These are phyloP conservation scores for Netelia inedita DNA, from an alignment of 2,888 invertebrate species.

Conservation along the genomic window DNA sequence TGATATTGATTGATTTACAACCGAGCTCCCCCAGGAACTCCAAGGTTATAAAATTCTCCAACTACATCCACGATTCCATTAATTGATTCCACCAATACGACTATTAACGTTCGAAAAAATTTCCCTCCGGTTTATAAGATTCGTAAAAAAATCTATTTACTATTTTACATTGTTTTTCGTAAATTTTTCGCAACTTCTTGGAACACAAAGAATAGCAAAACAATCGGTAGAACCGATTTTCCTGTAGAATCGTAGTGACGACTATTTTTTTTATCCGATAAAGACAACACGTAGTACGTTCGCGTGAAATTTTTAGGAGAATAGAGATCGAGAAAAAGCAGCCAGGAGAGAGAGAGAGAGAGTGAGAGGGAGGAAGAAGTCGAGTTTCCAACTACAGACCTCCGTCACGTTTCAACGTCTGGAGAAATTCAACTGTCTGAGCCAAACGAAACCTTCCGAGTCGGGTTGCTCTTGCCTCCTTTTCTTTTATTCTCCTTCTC, in stretches of 20 bases:
- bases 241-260: neutral
- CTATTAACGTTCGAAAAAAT: too few relatives aligned
- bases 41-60: neutral
- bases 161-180: too few relatives aligned
- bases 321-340: neutral
- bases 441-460: conserved; percentile 14
- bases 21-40: neutral
- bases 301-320: neutral
- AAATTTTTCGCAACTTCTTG: too few relatives aligned
- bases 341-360: neutral
- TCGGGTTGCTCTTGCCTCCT: neutral
- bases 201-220: neutral
- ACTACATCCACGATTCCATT: neutral
- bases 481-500: neutral
- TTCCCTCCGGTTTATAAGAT: too few relatives aligned
- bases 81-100: neutral
- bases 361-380: neutral
- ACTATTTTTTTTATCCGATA: neutral
- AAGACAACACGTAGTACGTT: neutral
- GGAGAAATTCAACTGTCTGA: conserved; percentile 16
- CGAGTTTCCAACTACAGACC: neutral
- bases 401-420: conserved; percentile 11
- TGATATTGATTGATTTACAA: conserved; percentile 4
- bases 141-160: too few relatives aligned
- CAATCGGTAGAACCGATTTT: neutral